Evolutionary conservation across 2,113 vertebrate genomes (phyloP), one percentile per base, ranked within the genome.

Genomic region (Hiodon tergisus): DNA sequence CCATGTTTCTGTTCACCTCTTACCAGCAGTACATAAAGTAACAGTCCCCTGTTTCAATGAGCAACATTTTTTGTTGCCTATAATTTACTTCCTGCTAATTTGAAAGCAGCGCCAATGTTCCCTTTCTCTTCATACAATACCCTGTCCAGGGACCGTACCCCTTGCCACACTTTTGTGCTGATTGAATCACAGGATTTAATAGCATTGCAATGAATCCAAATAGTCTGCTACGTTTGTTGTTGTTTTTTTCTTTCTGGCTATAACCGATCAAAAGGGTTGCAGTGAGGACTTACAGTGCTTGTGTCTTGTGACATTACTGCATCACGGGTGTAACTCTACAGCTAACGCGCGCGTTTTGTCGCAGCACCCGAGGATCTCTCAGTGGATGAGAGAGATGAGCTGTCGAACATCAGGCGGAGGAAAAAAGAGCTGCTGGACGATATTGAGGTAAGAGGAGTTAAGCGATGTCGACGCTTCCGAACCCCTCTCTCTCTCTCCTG

Each of bases 361-460:
- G 60, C 83, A 98, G 97, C 97, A 82, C 95, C 96, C 0, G 95
- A 96, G 86, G 97, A 99, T 80, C 93, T 99, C 52, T 98, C 96
- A n/a, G 73, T 93, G 61, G 95, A 96, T 81, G 97, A 99, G 81
- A 91, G 91, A 82, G 94, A 97, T 82, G 96, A 99, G 79, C 92
- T 99, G 78, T 85, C 94, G 74, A 97, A 95, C 87, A 98, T 99
- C 83, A 93, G 95, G 69, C 92, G 95, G 55, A 95, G 97, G 80
- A 99, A 98, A 83, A 94, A 95, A 76, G 96, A 99, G 81, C 90
- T 99, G 77, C 95, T 98, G 52, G 96, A 97, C 86, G 97, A 99
- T 78, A 99, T 99, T 57, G 96, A 99, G 95, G 97, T 95, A 92
- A 81, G 63, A 61, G 46, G 57, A 46, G 48, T 72, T 68, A 58